Percentiles rank a stretch among this genome's conserved stretches.
These are phyloP conservation scores for Muscicapa adusta DNA, from an alignment of 2,113 vertebrate species.

Conservation along the genomic window DNA sequence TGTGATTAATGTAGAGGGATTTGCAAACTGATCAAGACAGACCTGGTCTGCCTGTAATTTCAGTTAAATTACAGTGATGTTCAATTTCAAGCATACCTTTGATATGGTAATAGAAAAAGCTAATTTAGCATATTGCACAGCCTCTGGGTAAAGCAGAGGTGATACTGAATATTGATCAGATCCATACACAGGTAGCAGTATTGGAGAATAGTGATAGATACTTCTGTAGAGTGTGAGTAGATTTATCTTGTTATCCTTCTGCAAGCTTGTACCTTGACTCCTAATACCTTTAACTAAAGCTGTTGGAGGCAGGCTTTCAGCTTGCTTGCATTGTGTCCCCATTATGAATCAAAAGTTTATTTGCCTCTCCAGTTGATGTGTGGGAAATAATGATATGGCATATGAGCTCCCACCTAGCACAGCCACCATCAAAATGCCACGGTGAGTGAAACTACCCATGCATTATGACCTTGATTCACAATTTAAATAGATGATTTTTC, in stretches of 20 bases:
- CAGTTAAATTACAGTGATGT: slow-evolving; percentile 48
- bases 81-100: slow-evolving; percentile 19
- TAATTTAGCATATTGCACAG: slow-evolving; percentile 37
- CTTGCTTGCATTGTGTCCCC: not conserved
- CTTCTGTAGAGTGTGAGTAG: not conserved
- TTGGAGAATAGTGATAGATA: not conserved
- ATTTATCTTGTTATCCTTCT: not conserved
- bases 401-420: not conserved
- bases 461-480: slow-evolving; percentile 52
- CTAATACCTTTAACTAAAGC: not conserved
- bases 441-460: slow-evolving; percentile 23
- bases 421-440: slow-evolving; percentile 34
- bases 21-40: slow-evolving; percentile 49
- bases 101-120: slow-evolving; percentile 43
- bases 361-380: slow-evolving; percentile 13
- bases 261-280: not conserved
- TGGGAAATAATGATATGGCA: not conserved
- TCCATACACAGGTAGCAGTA: not conserved
- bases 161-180: slow-evolving; percentile 50
- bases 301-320: not conserved
- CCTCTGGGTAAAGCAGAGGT: not conserved
- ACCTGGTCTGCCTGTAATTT: slow-evolving; percentile 42
- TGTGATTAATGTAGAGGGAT: slow-evolving; percentile 27
- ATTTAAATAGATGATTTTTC: slow-evolving; percentile 38
- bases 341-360: slow-evolving; percentile 47